Conservation (phyloP, 2,113 vertebrate species). For the Panthera uncia region DNA sequence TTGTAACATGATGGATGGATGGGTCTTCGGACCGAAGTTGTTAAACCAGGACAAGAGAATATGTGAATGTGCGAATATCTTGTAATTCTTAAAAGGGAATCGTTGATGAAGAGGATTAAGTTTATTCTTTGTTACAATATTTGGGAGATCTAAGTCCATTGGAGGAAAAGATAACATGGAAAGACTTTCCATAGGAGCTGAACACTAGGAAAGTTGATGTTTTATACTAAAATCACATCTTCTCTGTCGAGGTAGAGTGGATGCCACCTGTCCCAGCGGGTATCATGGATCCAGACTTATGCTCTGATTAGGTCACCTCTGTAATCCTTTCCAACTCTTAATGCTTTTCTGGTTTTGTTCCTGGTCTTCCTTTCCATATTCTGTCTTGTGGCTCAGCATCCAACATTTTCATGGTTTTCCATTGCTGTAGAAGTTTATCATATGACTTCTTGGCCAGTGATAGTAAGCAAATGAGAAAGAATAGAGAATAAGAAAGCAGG, state of each 20-base stretch:
- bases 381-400: neutral
- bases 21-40: neutral
- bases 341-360: neutral
- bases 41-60: neutral
- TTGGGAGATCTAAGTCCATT: neutral
- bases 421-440: neutral
- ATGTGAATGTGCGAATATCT: neutral
- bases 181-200: neutral
- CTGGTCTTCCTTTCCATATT: neutral
- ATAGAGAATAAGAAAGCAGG: neutral
- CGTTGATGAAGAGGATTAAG: neutral
- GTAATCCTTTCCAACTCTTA: neutral
- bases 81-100: neutral
- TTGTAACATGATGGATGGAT: neutral
- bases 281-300: neutral
- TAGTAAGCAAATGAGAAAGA: constrained; percentile 24
- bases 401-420: neutral
- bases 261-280: neutral
- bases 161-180: neutral
- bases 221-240: neutral
- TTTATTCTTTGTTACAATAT: neutral
- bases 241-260: neutral
- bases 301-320: neutral
- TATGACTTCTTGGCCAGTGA: neutral
- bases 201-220: neutral